phyloP scores from a whole-genome alignment of 2,113 vertebrate genomes.

The Motacilla alba region DNA sequence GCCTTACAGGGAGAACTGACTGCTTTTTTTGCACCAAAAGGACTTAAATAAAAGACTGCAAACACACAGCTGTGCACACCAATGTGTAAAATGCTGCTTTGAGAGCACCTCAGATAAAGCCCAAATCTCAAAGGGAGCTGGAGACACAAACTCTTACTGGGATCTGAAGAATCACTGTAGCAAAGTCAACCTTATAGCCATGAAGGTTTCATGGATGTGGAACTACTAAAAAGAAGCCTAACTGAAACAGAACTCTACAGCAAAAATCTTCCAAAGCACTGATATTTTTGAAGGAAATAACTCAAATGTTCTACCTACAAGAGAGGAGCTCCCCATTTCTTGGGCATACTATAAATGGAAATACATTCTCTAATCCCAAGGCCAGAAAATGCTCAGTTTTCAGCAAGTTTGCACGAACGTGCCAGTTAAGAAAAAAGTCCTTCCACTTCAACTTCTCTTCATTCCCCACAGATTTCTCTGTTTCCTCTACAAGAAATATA shows the following conservation, averaged over 20 bases:
- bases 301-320: background rate
- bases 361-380: background rate
- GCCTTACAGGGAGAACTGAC: background rate
- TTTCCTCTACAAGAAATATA: background rate
- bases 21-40: background rate
- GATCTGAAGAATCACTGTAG: background rate
- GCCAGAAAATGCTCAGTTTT: background rate
- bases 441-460: background rate
- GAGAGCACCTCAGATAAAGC: background rate
- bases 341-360: background rate
- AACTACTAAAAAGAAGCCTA: background rate
- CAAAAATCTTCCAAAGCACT: background rate
- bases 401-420: fast-evolving
- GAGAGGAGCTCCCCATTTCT: background rate
- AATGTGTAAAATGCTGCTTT: background rate
- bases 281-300: background rate
- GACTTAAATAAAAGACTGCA: background rate
- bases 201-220: background rate
- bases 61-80: background rate
- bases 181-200: background rate
- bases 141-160: background rate
- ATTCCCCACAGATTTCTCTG: background rate
- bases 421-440: background rate
- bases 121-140: background rate
- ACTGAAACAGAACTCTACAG: background rate